Base-by-base conservation (phyloP, 2,113 vertebrate genomes). In the Triplophysa dalaica region DNA sequence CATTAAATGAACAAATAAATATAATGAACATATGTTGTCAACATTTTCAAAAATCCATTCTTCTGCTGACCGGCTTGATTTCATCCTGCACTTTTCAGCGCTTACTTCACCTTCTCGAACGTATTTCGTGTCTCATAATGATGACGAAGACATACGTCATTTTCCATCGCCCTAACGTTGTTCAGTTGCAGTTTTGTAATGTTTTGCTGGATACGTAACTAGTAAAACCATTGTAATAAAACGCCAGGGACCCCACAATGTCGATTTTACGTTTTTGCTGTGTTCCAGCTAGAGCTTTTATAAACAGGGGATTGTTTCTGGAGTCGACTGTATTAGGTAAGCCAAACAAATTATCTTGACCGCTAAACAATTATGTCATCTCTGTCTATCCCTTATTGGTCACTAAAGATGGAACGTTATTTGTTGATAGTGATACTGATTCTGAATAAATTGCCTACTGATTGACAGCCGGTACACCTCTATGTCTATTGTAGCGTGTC, bases 281-380 rank as follows among this genome's bases (percentile, higher is more conserved):
- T 13, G 79, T 72, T 43, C 1, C 26, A 10, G 43, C 81, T 11
- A 84, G 68, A 56, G 61, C 2, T 38, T 14, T 86, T 2, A 21
- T 82, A 9, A 79, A 19, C 1, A 48, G n/a, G 21, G 38, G 80
- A 22, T 29, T 80, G 3, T 8, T 83, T 1, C 48, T 33, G 45
- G 65, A 87, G 0, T 79, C 79, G 2, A 29, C 64, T 3, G 38
- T 84, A 2, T 68, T 73, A 87, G 90, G 91, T 91, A 24, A 78
- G 87, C 77, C 41, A 5, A n/a, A 19, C 1, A 9, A 9, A 10
- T 58, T 8, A 52, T 1, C n/a, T 58, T 58, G 19, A 21, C 19
- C 19, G 1, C 7, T 26, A 1, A 13, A 24, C 52, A 16, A 12
- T 76, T 14, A 12, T n/a, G n/a, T 33, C 24, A 70, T 17, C 26